These are phyloP conservation scores for Butorides virescens DNA, from an alignment of 2,113 vertebrate genomes.

Conservation along the genomic window DNA sequence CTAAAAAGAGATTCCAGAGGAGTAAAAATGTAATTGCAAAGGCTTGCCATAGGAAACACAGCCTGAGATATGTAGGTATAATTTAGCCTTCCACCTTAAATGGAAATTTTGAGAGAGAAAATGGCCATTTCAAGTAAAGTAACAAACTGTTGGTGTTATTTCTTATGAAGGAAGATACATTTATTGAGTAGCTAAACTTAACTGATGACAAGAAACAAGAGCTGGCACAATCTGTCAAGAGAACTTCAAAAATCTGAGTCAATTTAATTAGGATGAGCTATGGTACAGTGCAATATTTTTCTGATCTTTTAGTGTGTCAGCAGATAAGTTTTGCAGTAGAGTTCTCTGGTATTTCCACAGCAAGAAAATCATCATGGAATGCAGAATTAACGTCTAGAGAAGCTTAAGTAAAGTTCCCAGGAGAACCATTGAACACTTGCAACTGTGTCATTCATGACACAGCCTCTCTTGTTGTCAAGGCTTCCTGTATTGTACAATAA, in stretches of 20 bases:
- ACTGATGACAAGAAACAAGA: neutral
- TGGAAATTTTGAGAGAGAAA: neutral
- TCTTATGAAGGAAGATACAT: neutral
- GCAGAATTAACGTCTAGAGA: neutral
- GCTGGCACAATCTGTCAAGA: neutral
- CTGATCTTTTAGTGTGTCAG: neutral
- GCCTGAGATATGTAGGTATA: neutral
- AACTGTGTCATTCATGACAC: neutral
- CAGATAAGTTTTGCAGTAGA: neutral
- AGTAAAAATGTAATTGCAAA: neutral
- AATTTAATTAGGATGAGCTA: conserved; percentile 33
- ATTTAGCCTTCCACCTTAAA: neutral
- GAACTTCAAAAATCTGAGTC: neutral
- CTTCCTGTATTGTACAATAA: neutral
- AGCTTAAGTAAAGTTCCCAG: neutral
- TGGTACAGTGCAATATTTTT: neutral
- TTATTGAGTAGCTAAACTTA: conserved; percentile 23
- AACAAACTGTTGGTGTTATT: neutral
- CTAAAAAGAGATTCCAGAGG: neutral
- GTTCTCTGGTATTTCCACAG: neutral
- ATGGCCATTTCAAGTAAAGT: neutral
- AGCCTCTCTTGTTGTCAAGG: neutral
- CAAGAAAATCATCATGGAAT: neutral
- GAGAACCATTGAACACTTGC: neutral
- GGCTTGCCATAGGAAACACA: neutral